Evolutionary conservation across 2,888 invertebrate genomes (phyloP).

Genomic region (Caenorhabditis sp.): DNA sequence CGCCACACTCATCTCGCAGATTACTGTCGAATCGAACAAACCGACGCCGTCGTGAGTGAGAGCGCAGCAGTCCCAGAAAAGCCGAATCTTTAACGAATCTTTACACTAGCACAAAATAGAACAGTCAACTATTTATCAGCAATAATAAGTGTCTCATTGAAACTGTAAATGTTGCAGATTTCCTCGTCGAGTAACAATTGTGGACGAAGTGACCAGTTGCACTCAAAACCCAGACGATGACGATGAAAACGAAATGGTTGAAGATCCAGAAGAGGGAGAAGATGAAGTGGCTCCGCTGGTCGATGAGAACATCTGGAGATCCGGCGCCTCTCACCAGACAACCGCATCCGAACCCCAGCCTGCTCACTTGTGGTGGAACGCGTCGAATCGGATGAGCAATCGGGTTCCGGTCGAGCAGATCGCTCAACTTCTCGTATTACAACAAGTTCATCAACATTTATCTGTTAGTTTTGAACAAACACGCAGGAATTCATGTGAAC

Average conservation of each 20-base stretch:
- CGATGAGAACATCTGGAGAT: conserved; percentile 11
- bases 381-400: conserved; percentile 52
- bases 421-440: conserved; percentile 66
- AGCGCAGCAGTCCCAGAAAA: neutral
- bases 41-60: conserved; percentile 32
- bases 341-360: neutral
- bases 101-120: no score
- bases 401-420: conserved; percentile 60
- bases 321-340: neutral
- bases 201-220: conserved; percentile 22
- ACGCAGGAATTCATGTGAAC: no score
- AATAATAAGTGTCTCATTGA: no score
- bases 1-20: conserved; percentile 29
- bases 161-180: conserved; percentile 19
- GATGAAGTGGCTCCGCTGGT: conserved; percentile 23
- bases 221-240: neutral
- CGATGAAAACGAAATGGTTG: neutral
- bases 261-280: conserved; percentile 28
- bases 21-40: conserved; percentile 39
- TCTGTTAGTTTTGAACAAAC: conserved; percentile 55
- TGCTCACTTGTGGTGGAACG: conserved; percentile 57
- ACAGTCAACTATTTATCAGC: neutral
- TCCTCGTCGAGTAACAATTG: conserved; percentile 42
- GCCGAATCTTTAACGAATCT: neutral
- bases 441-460: conserved; percentile 67